Percentiles rank a stretch among this genome's conserved stretches.
These are phyloP conservation scores for Myiotriccus ornatus DNA, from an alignment of 2,797 vertebrate genomes.

Conservation along the genomic window DNA sequence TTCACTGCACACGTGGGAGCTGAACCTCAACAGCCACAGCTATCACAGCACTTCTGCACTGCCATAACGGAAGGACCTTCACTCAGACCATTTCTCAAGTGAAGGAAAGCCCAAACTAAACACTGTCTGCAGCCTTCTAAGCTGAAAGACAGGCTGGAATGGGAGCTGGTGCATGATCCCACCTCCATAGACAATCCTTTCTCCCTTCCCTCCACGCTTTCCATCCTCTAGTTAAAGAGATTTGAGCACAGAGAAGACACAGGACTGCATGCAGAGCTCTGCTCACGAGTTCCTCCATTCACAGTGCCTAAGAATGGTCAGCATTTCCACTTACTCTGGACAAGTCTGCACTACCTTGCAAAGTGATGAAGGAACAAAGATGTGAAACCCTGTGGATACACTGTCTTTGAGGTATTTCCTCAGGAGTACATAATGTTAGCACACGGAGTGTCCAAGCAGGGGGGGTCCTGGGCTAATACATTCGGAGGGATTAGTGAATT, in stretches of 20 bases:
- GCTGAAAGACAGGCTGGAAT: not conserved
- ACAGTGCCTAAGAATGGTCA: not conserved
- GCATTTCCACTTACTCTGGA: not conserved
- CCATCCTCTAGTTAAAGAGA: not conserved
- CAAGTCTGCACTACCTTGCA: not conserved
- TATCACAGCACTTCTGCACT: not conserved
- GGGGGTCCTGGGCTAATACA: not conserved
- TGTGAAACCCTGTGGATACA: not conserved
- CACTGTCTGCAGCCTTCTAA: not conserved
- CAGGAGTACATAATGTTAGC: not conserved
- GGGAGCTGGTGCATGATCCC: not conserved
- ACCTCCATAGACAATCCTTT: not conserved
- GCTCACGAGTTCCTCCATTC: not conserved
- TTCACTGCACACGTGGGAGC: rapidly evolving
- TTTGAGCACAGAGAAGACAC: not conserved
- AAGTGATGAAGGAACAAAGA: not conserved
- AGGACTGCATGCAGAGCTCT: not conserved
- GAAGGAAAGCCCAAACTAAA: not conserved
- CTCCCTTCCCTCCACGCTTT: not conserved
- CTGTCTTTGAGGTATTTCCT: not conserved
- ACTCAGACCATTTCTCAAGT: not conserved
- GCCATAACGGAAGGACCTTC: not conserved
- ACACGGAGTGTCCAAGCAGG: not conserved
- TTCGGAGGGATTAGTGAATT: not conserved
- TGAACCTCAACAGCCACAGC: not conserved